Percentiles rank a stretch among this genome's conserved stretches.
Conservation (phyloP, 1,140 invertebrate genomes). For the Solenopsis fugax region DNA sequence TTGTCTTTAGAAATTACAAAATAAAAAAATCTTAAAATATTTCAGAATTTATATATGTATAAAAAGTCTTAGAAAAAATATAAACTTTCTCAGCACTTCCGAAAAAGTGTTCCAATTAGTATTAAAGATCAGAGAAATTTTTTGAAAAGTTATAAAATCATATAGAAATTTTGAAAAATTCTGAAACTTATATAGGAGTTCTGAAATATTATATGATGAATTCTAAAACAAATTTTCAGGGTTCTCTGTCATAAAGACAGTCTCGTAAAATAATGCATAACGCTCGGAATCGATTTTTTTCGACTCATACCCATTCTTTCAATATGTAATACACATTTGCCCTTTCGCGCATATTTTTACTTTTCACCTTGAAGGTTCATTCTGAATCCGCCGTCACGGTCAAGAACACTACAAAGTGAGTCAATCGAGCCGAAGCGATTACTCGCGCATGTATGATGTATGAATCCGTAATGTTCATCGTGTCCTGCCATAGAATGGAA, state of each 20-base stretch:
- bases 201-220: too few relatives aligned
- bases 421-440: constrained; percentile 24
- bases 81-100: too few relatives aligned
- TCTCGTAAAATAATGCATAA: not conserved
- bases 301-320: not conserved
- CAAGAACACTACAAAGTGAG: constrained; percentile 19
- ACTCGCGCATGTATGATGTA: constrained; percentile 6
- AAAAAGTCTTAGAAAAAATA: too few relatives aligned
- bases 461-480: constrained; percentile 18
- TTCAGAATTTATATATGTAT: too few relatives aligned
- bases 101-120: too few relatives aligned
- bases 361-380: constrained; percentile 3
- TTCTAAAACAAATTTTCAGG: too few relatives aligned
- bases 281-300: constrained; percentile 7
- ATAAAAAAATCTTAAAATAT: too few relatives aligned
- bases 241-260: not conserved
- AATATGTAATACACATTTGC: not conserved
- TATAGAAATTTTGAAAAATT: too few relatives aligned
- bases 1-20: too few relatives aligned
- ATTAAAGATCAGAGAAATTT: too few relatives aligned
- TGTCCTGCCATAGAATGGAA: not conserved
- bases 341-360: constrained; percentile 30
- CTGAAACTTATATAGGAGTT: too few relatives aligned
- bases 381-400: constrained; percentile 26
- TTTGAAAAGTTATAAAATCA: too few relatives aligned